phyloP scores from a whole-genome alignment of 1,140 invertebrate genomes.

The Lordiphosa clarofinis region DNA sequence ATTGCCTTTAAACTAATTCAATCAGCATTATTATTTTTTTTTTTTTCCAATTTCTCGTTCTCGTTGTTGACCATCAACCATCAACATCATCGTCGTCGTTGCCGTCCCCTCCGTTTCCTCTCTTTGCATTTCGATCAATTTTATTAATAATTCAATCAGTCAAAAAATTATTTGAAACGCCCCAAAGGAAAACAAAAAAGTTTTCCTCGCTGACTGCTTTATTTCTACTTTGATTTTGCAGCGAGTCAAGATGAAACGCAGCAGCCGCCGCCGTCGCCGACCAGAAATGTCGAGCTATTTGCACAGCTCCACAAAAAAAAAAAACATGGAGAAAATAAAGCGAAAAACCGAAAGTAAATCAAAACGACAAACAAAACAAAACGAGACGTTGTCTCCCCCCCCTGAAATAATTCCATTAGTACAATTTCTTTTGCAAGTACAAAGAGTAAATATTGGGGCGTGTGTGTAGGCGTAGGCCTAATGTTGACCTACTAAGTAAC shows the following conservation, averaged over 20 bases:
- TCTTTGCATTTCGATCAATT: conserved; percentile 78
- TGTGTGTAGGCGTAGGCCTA: conserved; percentile 2
- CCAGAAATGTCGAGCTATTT: conserved; percentile 48
- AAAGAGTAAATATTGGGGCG: conserved; percentile 70
- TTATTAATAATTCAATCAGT: conserved; percentile 79
- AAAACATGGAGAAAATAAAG: conserved; percentile 12
- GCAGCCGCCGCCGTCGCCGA: background rate
- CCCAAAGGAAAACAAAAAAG: conserved; percentile 77
- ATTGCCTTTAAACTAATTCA: too few relatives aligned
- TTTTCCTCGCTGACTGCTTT: conserved; percentile 31
- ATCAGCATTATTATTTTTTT: conserved; percentile 17
- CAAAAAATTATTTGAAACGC: conserved; percentile 78
- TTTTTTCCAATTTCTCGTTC: conserved; percentile 36
- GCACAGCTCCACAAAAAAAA: conserved; percentile 45
- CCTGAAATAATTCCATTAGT: conserved; percentile 78
- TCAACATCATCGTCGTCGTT: conserved; percentile 6
- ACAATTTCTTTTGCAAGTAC: conserved; percentile 79
- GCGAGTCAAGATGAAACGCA: conserved; percentile 13
- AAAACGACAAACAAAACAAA: conserved; percentile 73
- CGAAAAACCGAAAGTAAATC: conserved; percentile 64
- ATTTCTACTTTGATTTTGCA: conserved; percentile 43
- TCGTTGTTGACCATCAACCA: conserved; percentile 17
- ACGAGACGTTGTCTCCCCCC: conserved; percentile 40
- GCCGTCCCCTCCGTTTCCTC: conserved; percentile 8
- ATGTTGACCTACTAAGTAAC: conserved; percentile 46